A percentile compares a stretch with the other conserved stretches of the same genome.
Evolutionary conservation across 1,140 invertebrate species (phyloP).

Genomic region (Apolygus lucorum): DNA sequence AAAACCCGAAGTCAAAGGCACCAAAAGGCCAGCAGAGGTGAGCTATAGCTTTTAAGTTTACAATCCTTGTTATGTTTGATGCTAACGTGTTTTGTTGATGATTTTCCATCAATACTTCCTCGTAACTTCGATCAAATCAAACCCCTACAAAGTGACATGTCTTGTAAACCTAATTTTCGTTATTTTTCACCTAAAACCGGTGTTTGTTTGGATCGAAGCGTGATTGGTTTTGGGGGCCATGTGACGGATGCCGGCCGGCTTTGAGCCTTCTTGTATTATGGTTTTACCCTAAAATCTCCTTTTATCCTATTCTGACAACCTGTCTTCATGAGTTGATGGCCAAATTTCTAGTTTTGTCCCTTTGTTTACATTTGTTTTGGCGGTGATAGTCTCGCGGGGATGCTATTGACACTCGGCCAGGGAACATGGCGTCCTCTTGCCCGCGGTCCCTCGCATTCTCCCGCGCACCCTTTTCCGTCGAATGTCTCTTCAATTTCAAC

Average conservation of each 20-base stretch:
- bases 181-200: background rate
- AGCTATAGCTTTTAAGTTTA: slow-evolving; percentile 41
- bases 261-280: too few relatives aligned
- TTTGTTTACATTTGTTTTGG: background rate
- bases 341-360: slow-evolving; percentile 12
- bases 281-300: too few relatives aligned
- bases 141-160: background rate
- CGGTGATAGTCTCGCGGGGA: background rate
- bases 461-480: too few relatives aligned
- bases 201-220: background rate
- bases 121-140: background rate
- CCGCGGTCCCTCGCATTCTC: background rate
- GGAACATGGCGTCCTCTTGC: slow-evolving; percentile 17
- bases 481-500: too few relatives aligned
- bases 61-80: background rate
- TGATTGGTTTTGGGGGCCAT: background rate
- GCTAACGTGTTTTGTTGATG: background rate
- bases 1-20: slow-evolving; percentile 74
- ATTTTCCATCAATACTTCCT: slow-evolving; percentile 25
- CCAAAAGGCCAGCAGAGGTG: slow-evolving; percentile 78
- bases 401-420: slow-evolving; percentile 7
- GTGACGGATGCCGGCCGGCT: slow-evolving; percentile 16
- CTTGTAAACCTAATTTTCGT: background rate
- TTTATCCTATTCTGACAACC: too few relatives aligned
- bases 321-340: too few relatives aligned